These are phyloP conservation scores for Poecilia latipinna DNA, from an alignment of 2,113 vertebrate species.

Conservation along the genomic window DNA sequence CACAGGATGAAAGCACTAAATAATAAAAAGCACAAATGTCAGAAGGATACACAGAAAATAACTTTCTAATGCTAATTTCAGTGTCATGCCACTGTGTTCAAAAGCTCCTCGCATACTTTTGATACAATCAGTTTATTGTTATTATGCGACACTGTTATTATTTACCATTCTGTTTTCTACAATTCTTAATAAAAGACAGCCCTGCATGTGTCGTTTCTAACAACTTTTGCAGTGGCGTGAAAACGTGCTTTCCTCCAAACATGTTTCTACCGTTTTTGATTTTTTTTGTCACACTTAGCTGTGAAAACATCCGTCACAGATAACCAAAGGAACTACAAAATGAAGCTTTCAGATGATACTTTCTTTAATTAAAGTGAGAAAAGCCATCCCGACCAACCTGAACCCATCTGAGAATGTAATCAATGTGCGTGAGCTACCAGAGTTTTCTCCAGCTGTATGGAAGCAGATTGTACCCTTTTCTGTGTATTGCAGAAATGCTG, in stretches of 20 bases:
- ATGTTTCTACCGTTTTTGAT: too few species aligned
- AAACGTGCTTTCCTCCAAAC: too few species aligned
- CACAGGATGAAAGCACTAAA: background rate
- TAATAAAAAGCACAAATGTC: background rate
- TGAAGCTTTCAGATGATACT: too few species aligned
- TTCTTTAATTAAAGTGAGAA: too few species aligned
- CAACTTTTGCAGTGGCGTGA: too few species aligned
- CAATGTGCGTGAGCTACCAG: background rate
- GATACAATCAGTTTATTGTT: background rate
- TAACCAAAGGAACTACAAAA: too few species aligned
- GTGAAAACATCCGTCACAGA: too few species aligned
- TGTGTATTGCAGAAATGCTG: background rate
- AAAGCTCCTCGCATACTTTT: background rate
- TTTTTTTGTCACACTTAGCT: too few species aligned
- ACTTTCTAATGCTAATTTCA: background rate
- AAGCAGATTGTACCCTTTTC: background rate
- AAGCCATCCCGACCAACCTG: too few species aligned
- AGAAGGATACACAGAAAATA: background rate
- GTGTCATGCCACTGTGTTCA: background rate
- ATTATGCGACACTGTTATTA: background rate
- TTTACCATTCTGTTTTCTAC: background rate
- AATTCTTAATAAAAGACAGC: background rate
- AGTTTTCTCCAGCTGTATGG: background rate
- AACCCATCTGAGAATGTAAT: too few species aligned
- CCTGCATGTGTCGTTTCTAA: too few species aligned